Evolutionary conservation across 1,140 invertebrate species (phyloP).

Genomic region (Mamestra configurata): DNA sequence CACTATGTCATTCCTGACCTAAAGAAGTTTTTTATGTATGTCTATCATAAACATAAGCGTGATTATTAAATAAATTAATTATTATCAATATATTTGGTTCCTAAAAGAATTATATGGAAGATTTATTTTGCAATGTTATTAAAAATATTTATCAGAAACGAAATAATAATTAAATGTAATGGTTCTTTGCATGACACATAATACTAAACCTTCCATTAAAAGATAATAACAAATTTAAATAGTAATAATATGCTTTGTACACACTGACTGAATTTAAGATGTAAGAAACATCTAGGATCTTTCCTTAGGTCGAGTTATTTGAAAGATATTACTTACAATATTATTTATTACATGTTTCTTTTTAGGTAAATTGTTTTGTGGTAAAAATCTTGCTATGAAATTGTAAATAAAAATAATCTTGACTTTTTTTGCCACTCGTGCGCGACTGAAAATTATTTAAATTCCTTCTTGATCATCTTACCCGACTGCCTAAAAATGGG

Average conservation of each 20-base stretch:
- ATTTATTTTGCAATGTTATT: constrained; percentile 52
- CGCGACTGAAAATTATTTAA: no score
- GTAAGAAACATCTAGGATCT: background rate
- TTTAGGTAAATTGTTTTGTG: background rate
- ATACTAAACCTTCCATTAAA: constrained; percentile 73
- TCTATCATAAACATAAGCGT: constrained; percentile 5
- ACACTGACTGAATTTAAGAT: constrained; percentile 20
- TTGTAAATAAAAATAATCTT: background rate
- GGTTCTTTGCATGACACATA: constrained; percentile 35
- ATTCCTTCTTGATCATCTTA: background rate
- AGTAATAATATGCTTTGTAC: constrained; percentile 37
- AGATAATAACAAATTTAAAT: constrained; percentile 73
- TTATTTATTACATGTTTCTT: background rate
- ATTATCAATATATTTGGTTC: constrained; percentile 50
- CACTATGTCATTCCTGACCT: background rate
- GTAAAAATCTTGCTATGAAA: background rate
- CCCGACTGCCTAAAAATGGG: no score
- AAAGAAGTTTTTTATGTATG: background rate
- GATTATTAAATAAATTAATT: constrained; percentile 24
- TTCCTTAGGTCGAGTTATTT: background rate
- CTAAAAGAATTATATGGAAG: constrained; percentile 52
- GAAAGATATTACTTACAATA: background rate
- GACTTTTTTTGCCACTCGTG: constrained; percentile 18
- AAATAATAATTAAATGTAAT: constrained; percentile 29
- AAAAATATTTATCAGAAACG: constrained; percentile 44